Conservation (phyloP, 1,140 invertebrate genomes). For the Notospermus geniculatus region DNA sequence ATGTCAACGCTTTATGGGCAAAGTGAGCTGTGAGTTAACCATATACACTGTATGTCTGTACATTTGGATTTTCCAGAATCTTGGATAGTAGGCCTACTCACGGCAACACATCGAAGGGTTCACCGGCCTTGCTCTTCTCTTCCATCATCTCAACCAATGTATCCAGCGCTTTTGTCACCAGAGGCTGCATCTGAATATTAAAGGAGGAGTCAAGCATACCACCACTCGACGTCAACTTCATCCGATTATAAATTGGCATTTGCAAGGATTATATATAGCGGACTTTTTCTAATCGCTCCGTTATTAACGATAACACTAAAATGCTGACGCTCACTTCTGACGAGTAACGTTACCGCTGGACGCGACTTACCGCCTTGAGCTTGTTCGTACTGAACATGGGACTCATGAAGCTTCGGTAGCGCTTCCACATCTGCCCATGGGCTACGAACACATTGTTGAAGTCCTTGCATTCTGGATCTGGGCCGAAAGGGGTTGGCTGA, state of each 20-base stretch:
- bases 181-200: conserved; percentile 37
- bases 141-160: conserved; percentile 35
- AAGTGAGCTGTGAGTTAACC: too few relatives aligned
- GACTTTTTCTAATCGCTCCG: too few relatives aligned
- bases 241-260: too few relatives aligned
- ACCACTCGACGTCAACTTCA: too few relatives aligned
- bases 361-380: conserved; percentile 58
- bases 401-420: conserved; percentile 61
- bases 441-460: conserved; percentile 50
- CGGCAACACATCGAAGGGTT: conserved; percentile 39
- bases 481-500: conserved; percentile 48
- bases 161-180: conserved; percentile 41
- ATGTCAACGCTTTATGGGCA: too few relatives aligned
- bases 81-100: conserved; percentile 22
- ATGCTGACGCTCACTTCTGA: too few relatives aligned
- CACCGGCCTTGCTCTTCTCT: conserved; percentile 18
- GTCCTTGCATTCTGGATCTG: conserved; percentile 45
- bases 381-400: conserved; percentile 64
- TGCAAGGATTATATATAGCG: too few relatives aligned
- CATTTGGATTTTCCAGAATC: too few relatives aligned
- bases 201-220: background rate
- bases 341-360: too few relatives aligned
- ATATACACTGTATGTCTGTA: too few relatives aligned
- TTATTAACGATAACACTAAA: too few relatives aligned
- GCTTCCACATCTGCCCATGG: conserved; percentile 59